A percentile compares a stretch with the other conserved stretches of the same genome.
These are phyloP conservation scores for Camponotus pennsylvanicus DNA, from an alignment of 1,140 invertebrate genomes.

Conservation along the genomic window DNA sequence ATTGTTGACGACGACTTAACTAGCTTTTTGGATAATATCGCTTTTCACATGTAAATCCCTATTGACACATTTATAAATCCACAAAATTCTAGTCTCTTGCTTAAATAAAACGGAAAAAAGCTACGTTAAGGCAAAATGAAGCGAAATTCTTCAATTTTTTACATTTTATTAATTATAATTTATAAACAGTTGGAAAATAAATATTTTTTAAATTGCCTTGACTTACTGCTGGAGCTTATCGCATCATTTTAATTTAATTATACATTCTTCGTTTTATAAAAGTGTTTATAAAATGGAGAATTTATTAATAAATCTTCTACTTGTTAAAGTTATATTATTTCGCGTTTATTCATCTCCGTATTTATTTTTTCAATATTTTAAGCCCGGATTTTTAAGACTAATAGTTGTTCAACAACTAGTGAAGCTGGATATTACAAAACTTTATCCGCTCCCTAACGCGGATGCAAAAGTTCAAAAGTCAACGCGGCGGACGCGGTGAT, in stretches of 20 bases:
- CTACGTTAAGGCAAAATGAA: too few relatives aligned
- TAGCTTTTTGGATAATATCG: neutral
- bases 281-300: too few relatives aligned
- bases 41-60: neutral
- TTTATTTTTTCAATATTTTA: neutral
- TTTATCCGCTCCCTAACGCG: slow-evolving; percentile 45
- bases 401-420: slow-evolving; percentile 41
- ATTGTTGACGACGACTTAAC: slow-evolving; percentile 6
- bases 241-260: too few relatives aligned
- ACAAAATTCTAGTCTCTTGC: neutral
- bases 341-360: neutral
- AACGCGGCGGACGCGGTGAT: slow-evolving; percentile 51
- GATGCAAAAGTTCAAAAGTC: slow-evolving; percentile 61
- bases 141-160: too few relatives aligned
- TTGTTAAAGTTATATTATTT: too few relatives aligned
- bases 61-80: neutral
- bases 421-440: slow-evolving; percentile 52
- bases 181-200: too few relatives aligned
- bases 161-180: too few relatives aligned
- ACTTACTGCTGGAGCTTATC: too few relatives aligned
- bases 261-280: too few relatives aligned
- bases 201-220: too few relatives aligned
- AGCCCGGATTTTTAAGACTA: neutral
- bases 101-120: neutral
- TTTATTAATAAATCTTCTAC: too few relatives aligned